These are phyloP conservation scores for Tachystola acroxantha DNA, from an alignment of 2,888 invertebrate genomes.

Conservation along the genomic window DNA sequence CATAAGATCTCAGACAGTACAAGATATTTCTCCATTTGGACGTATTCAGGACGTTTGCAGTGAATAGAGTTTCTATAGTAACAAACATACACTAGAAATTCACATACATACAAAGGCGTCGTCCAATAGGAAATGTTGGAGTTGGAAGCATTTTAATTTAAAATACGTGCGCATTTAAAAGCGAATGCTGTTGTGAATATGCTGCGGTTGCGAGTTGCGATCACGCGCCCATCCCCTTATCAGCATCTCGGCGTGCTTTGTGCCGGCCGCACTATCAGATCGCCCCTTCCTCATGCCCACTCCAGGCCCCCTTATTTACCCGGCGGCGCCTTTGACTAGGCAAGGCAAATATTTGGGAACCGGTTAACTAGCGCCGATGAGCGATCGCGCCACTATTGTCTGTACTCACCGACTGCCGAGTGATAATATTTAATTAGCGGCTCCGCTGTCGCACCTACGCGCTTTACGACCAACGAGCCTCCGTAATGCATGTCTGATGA, in stretches of 20 bases:
- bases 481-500: conserved; percentile 40
- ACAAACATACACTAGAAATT: too few species aligned
- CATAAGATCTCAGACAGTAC: conserved; percentile 31
- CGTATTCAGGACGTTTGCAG: conserved; percentile 13
- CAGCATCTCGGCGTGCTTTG: conserved; percentile 58
- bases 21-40: conserved; percentile 25
- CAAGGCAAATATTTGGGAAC: conserved; percentile 68
- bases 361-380: conserved; percentile 69
- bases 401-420: conserved; percentile 55
- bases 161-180: conserved; percentile 11
- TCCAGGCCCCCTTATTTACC: conserved; percentile 50
- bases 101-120: too few species aligned
- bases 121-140: neutral
- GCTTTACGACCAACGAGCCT: conserved; percentile 36
- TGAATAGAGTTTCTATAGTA: too few species aligned
- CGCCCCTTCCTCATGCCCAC: conserved; percentile 37
- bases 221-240: conserved; percentile 47
- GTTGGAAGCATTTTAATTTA: neutral
- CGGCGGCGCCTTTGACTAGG: conserved; percentile 67
- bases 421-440: conserved; percentile 76
- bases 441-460: conserved; percentile 65
- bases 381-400: conserved; percentile 57
- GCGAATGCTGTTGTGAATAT: conserved; percentile 9
- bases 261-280: conserved; percentile 57
- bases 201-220: conserved; percentile 28